phyloP scores from a whole-genome alignment of 2,888 invertebrate species.

The Phania funesta region DNA sequence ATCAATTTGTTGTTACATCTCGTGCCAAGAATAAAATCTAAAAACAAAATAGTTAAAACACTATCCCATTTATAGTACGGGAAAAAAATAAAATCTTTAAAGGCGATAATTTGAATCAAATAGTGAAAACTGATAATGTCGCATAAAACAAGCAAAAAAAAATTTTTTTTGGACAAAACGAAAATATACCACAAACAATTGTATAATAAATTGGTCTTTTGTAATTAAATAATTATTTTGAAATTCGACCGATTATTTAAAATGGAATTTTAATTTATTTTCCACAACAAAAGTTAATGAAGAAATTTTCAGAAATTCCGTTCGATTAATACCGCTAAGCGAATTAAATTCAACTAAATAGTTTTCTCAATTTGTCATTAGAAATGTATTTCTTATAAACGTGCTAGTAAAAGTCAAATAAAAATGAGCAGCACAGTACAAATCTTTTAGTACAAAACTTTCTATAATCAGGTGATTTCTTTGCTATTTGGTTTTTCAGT shows the following conservation, averaged over 20 bases:
- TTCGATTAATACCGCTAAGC: conserved; percentile 54
- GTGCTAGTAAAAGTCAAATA: conserved; percentile 16
- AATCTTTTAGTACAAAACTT: conserved; percentile 46
- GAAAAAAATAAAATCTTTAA: background rate
- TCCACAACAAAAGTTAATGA: too few relatives aligned
- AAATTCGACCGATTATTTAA: too few relatives aligned
- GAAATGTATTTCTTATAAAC: conserved; percentile 39
- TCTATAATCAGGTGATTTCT: too few relatives aligned
- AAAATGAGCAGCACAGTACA: conserved; percentile 47
- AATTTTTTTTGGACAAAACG: conserved; percentile 7
- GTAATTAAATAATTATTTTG: too few relatives aligned
- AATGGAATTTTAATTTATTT: too few relatives aligned
- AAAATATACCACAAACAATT: too few relatives aligned
- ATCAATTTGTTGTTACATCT: conserved; percentile 51
- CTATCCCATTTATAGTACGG: conserved; percentile 32
- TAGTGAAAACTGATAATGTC: conserved; percentile 26
- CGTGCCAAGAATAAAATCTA: conserved; percentile 52
- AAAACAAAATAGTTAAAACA: conserved; percentile 30
- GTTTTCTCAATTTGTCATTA: conserved; percentile 55
- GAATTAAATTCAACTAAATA: conserved; percentile 59
- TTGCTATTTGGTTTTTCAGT: too few relatives aligned
- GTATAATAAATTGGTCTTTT: too few relatives aligned
- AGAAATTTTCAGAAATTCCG: conserved; percentile 15
- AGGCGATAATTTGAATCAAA: background rate
- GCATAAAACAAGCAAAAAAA: conserved; percentile 6